These are phyloP conservation scores for Eurypyga helias DNA, from an alignment of 2,113 vertebrate species.

Conservation along the genomic window DNA sequence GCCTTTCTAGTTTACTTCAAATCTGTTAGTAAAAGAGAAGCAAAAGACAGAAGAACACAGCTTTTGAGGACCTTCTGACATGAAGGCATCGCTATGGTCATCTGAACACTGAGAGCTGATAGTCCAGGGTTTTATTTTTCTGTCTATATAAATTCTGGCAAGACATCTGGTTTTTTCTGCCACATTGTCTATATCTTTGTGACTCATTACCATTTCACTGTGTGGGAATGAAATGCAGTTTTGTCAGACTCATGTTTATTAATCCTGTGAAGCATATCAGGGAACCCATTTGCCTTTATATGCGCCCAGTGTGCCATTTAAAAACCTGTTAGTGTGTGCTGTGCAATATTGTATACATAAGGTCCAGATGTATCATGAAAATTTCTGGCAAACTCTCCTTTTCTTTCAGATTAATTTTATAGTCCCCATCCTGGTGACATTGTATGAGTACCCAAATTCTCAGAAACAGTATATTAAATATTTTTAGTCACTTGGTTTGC, in stretches of 20 bases:
- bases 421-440: neutral
- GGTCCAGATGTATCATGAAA: neutral
- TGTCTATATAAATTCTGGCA: neutral
- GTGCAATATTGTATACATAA: neutral
- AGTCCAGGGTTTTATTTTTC: neutral
- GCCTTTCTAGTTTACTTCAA: neutral
- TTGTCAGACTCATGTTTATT: constrained; percentile 19
- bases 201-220: neutral
- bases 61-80: neutral
- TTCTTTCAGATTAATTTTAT: neutral
- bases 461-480: neutral
- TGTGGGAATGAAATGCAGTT: neutral
- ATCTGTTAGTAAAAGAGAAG: neutral
- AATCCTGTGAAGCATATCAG: neutral
- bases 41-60: neutral
- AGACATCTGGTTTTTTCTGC: neutral
- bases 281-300: neutral
- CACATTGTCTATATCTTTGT: neutral
- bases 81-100: neutral
- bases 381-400: neutral
- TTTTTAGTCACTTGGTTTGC: neutral
- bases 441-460: neutral
- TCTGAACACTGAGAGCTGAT: neutral
- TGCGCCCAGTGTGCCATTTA: neutral
- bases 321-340: neutral